Percentiles rank a stretch among this genome's conserved stretches.
These are phyloP conservation scores for Geococcyx californianus DNA, from an alignment of 2,113 vertebrate species.

Conservation along the genomic window DNA sequence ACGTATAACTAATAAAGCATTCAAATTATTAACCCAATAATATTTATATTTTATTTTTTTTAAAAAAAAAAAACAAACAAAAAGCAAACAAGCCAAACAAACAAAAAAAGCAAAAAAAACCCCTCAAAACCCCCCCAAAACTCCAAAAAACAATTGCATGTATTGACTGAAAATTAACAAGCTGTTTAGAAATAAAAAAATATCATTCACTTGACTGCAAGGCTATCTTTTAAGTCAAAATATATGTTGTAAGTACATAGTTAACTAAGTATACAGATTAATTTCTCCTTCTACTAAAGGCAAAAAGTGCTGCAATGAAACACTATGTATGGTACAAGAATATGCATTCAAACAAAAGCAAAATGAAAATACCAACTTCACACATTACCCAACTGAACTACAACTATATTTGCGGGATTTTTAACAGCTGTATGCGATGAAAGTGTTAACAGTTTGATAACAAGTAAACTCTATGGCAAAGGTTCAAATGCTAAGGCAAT, in stretches of 20 bases:
- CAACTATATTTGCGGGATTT: background rate
- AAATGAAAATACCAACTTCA: background rate
- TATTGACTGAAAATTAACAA: background rate
- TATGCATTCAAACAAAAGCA: background rate
- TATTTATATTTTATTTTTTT: background rate
- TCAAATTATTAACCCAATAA: background rate
- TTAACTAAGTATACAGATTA: background rate
- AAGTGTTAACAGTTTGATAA: background rate
- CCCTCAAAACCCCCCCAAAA: too few species aligned
- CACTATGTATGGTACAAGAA: background rate
- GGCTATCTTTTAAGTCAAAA: background rate
- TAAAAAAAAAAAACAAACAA: background rate
- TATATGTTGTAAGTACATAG: background rate
- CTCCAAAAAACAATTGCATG: background rate
- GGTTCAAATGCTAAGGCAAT: background rate
- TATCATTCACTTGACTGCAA: background rate
- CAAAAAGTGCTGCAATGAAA: background rate
- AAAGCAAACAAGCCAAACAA: background rate
- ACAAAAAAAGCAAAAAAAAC: background rate
- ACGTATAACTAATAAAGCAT: background rate
- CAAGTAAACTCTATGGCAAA: background rate
- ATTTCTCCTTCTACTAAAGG: background rate
- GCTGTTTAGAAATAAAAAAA: background rate
- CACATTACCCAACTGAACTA: background rate
- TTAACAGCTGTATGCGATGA: background rate